Percentiles rank a stretch among this genome's conserved stretches.
Conservation (phyloP, 2,113 vertebrate species). For the Daubentonia madagascariensis region DNA sequence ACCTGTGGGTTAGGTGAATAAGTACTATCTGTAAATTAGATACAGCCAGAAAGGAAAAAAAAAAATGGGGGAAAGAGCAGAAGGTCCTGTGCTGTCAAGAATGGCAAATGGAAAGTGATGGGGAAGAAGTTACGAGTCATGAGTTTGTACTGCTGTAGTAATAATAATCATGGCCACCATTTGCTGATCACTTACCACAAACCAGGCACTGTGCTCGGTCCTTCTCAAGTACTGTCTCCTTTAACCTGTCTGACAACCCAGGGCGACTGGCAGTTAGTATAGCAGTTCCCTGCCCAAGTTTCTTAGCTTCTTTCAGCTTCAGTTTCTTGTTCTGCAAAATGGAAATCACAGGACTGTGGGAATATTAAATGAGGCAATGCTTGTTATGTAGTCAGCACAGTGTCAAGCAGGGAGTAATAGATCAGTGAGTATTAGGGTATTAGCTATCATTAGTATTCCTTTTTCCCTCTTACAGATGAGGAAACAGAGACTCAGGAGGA, state of each 20-base stretch:
- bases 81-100: not conserved
- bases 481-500: not conserved
- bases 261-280: no score
- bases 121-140: no score
- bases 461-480: not conserved
- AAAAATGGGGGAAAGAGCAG: not conserved
- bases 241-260: not conserved
- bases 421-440: not conserved
- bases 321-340: not conserved
- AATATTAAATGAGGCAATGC: not conserved
- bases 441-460: not conserved
- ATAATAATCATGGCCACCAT: not conserved
- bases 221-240: not conserved
- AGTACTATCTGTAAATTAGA: not conserved
- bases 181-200: not conserved
- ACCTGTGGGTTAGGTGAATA: not conserved
- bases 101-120: not conserved
- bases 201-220: not conserved
- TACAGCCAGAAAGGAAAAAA: accelerated
- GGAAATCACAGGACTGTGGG: not conserved
- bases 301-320: not conserved
- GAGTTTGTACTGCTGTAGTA: not conserved
- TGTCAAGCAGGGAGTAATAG: not conserved
- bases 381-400: not conserved
- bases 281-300: not conserved